phyloP scores from a whole-genome alignment of 2,888 invertebrate genomes.

The Apodemia mormo region DNA sequence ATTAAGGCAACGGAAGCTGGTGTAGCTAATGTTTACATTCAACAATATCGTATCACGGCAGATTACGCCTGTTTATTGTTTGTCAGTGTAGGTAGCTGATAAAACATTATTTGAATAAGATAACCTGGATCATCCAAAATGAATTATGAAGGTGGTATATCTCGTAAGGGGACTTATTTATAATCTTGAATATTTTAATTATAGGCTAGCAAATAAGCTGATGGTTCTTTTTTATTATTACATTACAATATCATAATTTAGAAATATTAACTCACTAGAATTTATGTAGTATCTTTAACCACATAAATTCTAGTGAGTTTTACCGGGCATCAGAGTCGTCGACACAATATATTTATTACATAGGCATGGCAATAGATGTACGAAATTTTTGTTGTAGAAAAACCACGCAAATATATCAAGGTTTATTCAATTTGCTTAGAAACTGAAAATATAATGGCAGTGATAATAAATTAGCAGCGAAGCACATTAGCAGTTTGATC shows the following conservation, averaged over 20 bases:
- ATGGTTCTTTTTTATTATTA: no score
- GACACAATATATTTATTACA: no score
- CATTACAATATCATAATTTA: no score
- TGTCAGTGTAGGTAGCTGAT: constrained; percentile 70
- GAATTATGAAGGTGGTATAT: constrained; percentile 40
- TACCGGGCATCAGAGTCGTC: no score
- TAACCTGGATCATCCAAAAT: constrained; percentile 52
- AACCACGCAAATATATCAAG: background rate
- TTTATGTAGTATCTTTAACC: no score
- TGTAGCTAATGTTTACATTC: constrained; percentile 60
- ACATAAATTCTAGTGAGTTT: no score
- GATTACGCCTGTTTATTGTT: constrained; percentile 69
- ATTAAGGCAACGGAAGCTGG: constrained; percentile 73
- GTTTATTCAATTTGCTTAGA: constrained; percentile 57
- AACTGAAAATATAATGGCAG: constrained; percentile 67
- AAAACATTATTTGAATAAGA: constrained; percentile 68
- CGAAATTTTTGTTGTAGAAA: background rate
- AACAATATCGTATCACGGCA: constrained; percentile 62
- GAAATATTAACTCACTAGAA: no score
- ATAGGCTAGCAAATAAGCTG: no score
- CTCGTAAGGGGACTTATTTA: background rate
- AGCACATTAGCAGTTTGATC: constrained; percentile 58
- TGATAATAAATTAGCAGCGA: constrained; percentile 67
- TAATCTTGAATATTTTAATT: background rate
- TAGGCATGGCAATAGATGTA: background rate